A percentile compares a stretch with the other conserved stretches of the same genome.
phyloP scores from a whole-genome alignment of 2,888 invertebrate species.

The Amiota communis region DNA sequence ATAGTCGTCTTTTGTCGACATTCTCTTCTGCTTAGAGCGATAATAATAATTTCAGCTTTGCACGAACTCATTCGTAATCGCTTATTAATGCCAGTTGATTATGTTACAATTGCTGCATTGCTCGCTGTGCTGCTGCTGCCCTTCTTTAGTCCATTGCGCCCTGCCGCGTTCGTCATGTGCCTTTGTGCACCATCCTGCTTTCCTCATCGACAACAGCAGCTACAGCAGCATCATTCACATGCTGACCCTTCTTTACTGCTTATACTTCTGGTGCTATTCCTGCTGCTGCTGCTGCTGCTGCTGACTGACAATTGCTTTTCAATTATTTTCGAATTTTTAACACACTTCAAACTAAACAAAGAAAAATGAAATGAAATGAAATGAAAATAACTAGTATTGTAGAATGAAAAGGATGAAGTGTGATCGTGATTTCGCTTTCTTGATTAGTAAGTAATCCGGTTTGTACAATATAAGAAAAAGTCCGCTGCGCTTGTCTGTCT shows the following conservation, averaged over 20 bases:
- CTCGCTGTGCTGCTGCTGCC: not conserved
- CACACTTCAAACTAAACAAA: too few relatives aligned
- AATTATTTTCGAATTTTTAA: too few relatives aligned
- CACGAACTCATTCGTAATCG: conserved; percentile 36
- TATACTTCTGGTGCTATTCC: not conserved
- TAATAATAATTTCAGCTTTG: conserved; percentile 36
- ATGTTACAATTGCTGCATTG: conserved; percentile 28
- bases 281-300: not conserved
- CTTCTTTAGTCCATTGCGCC: not conserved
- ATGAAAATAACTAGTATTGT: too few relatives aligned
- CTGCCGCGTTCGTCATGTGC: not conserved
- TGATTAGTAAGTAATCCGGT: too few relatives aligned
- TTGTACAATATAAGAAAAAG: too few relatives aligned
- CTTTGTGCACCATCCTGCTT: not conserved
- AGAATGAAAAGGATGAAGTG: too few relatives aligned
- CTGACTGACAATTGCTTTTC: not conserved
- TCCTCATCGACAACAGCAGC: not conserved
- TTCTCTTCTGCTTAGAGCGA: conserved; percentile 2
- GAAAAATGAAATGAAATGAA: too few relatives aligned
- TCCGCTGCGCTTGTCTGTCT: too few relatives aligned
- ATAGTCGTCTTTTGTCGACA: not conserved
- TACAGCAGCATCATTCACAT: not conserved
- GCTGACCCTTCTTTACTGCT: too few relatives aligned
- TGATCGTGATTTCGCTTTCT: too few relatives aligned
- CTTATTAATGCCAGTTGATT: conserved; percentile 37